Conservation (phyloP, 2,113 vertebrate species). For the Otis tarda region DNA sequence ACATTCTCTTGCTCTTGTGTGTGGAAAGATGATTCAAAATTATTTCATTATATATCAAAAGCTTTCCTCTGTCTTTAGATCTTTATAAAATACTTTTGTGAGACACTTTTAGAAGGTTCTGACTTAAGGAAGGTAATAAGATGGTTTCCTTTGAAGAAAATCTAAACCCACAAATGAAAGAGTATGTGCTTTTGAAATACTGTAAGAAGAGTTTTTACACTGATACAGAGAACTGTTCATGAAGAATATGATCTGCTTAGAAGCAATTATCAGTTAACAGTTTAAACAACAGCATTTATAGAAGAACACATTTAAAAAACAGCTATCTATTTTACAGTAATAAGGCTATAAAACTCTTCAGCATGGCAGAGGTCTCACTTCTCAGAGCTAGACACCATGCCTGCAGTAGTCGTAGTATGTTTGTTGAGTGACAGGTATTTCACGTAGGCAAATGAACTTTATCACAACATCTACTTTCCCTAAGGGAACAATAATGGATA, state of each 20-base stretch:
- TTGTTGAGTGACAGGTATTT: not conserved
- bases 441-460: not conserved
- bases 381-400: not conserved
- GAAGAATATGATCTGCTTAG: not conserved
- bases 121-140: slow-evolving; percentile 21
- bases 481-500: not conserved
- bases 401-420: not conserved
- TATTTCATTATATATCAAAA: slow-evolving; percentile 63
- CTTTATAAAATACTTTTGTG: slow-evolving; percentile 61
- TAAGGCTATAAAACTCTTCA: not conserved
- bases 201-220: not conserved
- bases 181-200: slow-evolving; percentile 22
- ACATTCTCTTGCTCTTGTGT: slow-evolving; percentile 14
- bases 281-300: slow-evolving; percentile 19
- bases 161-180: slow-evolving; percentile 53
- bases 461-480: not conserved
- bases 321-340: not conserved
- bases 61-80: slow-evolving; percentile 49
- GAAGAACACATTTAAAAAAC: not conserved
- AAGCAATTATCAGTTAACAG: slow-evolving; percentile 23
- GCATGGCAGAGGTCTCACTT: not conserved
- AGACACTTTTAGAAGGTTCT: slow-evolving; percentile 40
- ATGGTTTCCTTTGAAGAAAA: slow-evolving; percentile 61
- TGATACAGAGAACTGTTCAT: not conserved
- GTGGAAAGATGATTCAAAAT: slow-evolving; percentile 15